Conservation (phyloP, 2,888 invertebrate species). For the Thymelicus sylvestris region DNA sequence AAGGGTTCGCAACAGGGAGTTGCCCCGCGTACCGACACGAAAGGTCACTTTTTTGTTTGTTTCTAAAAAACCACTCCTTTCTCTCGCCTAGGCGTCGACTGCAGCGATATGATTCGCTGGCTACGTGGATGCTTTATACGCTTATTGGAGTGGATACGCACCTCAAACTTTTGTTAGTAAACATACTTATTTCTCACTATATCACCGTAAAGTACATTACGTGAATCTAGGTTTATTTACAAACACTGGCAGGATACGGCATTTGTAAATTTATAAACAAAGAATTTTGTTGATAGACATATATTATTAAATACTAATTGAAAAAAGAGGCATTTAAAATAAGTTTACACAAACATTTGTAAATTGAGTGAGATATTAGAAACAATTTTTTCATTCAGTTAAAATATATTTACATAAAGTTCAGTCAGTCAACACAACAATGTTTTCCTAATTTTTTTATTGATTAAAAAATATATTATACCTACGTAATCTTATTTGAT, state of each 20-base stretch:
- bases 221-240: slow-evolving; percentile 26
- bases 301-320: no score
- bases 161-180: slow-evolving; percentile 27
- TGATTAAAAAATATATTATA: no score
- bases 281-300: no score
- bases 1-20: slow-evolving; percentile 45
- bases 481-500: no score
- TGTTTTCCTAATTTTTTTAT: no score
- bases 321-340: no score
- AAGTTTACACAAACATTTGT: no score
- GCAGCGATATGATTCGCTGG: slow-evolving; percentile 34
- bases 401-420: no score
- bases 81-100: slow-evolving; percentile 60
- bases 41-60: slow-evolving; percentile 65
- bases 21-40: slow-evolving; percentile 37
- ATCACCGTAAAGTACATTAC: neutral
- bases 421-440: no score
- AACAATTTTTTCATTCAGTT: no score
- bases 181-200: slow-evolving; percentile 20
- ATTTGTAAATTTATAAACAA: neutral
- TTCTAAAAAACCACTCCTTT: slow-evolving; percentile 70
- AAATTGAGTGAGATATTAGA: no score
- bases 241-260: slow-evolving; percentile 9
- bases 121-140: slow-evolving; percentile 35
- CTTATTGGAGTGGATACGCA: slow-evolving; percentile 4